Conservation (phyloP, 1,140 invertebrate species). For the Sesamia nonagrioides region DNA sequence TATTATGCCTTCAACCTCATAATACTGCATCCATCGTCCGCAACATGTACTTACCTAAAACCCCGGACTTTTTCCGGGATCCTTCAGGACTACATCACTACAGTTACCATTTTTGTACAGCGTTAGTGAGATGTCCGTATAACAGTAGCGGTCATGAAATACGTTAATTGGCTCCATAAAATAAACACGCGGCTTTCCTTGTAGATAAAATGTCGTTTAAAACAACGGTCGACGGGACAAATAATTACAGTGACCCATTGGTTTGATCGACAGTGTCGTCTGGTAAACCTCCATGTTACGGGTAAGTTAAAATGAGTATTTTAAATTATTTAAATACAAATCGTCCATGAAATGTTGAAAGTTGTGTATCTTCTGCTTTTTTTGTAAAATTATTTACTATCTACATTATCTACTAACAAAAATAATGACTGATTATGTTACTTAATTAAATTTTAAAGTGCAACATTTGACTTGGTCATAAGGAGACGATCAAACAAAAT, state of each 20-base stretch:
- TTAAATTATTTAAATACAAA: neutral
- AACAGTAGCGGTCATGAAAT: conserved; percentile 34
- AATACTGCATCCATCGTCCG: neutral
- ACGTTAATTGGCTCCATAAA: conserved; percentile 65
- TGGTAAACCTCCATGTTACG: neutral
- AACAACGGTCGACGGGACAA: conserved; percentile 53
- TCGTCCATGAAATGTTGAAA: neutral
- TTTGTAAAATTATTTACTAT: neutral
- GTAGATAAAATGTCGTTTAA: conserved; percentile 73
- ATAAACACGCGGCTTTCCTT: conserved; percentile 77
- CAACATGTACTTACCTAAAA: neutral
- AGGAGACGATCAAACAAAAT: neutral
- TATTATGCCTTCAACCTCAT: neutral
- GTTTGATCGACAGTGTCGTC: neutral
- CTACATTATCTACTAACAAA: neutral
- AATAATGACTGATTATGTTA: neutral
- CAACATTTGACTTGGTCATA: neutral
- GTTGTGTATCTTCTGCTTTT: neutral
- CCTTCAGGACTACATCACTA: conserved; percentile 13
- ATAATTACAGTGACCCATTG: conserved; percentile 27
- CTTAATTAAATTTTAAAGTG: neutral
- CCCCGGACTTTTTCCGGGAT: conserved; percentile 3
- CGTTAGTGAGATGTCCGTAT: conserved; percentile 35
- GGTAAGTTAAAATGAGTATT: conserved; percentile 16
- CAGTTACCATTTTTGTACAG: conserved; percentile 2